A percentile compares a stretch with the other conserved stretches of the same genome.
phyloP scores from a whole-genome alignment of 2,888 invertebrate genomes.

The Oligia fasciuncula region DNA sequence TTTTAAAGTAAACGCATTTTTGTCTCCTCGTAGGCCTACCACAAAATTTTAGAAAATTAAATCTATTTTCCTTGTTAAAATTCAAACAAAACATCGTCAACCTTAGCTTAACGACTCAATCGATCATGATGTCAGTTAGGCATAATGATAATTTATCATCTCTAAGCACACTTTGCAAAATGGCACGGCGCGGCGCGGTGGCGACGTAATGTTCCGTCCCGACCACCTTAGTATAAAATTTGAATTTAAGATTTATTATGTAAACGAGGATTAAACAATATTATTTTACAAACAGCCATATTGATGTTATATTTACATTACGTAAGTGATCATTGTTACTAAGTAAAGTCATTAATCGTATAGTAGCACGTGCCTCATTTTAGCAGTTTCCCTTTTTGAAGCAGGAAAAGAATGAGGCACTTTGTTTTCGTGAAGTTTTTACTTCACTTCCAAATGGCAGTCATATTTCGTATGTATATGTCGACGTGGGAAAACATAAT shows the following conservation, averaged over 20 bases:
- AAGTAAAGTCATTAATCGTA: constrained; percentile 42
- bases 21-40: background rate
- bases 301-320: constrained; percentile 50
- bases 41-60: constrained; percentile 31
- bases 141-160: constrained; percentile 80
- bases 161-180: constrained; percentile 75
- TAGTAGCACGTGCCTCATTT: constrained; percentile 15
- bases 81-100: constrained; percentile 62
- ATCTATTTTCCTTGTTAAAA: constrained; percentile 45
- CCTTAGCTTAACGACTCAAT: constrained; percentile 74
- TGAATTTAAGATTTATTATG: constrained; percentile 64
- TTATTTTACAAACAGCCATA: constrained; percentile 64
- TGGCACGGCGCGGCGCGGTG: constrained; percentile 56
- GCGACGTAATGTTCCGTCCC: constrained; percentile 68
- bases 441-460: constrained; percentile 53
- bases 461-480: constrained; percentile 64
- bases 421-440: constrained; percentile 58
- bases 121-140: constrained; percentile 76
- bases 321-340: constrained; percentile 29
- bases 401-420: constrained; percentile 27
- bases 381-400: constrained; percentile 19
- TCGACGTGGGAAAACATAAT: constrained; percentile 65
- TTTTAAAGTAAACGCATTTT: background rate
- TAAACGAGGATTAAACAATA: constrained; percentile 54
- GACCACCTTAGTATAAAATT: constrained; percentile 68